These are phyloP conservation scores for Melierax canorus DNA, from an alignment of 2,113 vertebrate genomes.

Conservation along the genomic window DNA sequence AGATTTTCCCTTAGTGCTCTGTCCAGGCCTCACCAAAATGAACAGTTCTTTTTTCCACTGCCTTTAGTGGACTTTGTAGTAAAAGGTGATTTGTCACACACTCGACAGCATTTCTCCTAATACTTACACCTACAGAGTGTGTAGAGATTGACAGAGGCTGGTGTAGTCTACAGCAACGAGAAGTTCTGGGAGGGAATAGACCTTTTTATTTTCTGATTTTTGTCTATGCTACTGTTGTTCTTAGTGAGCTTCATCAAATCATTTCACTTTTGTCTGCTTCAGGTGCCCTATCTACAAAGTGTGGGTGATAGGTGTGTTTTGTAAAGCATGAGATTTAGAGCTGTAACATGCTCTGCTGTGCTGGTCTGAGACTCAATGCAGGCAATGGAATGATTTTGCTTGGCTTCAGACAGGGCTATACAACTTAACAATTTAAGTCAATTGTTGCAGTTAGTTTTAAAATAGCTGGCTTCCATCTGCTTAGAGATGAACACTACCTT, in stretches of 20 bases:
- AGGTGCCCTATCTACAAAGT: neutral
- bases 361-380: neutral
- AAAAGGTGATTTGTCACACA: neutral
- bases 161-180: neutral
- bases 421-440: neutral
- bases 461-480: conserved; percentile 23
- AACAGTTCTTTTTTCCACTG: neutral
- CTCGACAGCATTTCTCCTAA: neutral
- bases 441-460: conserved; percentile 35
- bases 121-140: neutral
- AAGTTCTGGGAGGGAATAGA: neutral
- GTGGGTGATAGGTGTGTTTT: neutral
- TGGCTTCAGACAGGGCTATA: conserved; percentile 17
- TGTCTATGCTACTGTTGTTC: neutral
- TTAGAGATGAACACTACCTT: neutral
- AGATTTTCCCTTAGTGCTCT: neutral
- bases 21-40: neutral
- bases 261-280: neutral
- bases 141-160: neutral
- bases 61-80: neutral
- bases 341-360: neutral
- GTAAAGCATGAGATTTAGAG: neutral
- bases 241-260: neutral
- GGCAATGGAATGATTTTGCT: conserved; percentile 2
- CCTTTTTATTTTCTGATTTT: neutral